Evolutionary conservation across 2,797 vertebrate species (phyloP), one percentile per base, ranked within the genome.

Genomic region (Ambastaia sidthimunki): DNA sequence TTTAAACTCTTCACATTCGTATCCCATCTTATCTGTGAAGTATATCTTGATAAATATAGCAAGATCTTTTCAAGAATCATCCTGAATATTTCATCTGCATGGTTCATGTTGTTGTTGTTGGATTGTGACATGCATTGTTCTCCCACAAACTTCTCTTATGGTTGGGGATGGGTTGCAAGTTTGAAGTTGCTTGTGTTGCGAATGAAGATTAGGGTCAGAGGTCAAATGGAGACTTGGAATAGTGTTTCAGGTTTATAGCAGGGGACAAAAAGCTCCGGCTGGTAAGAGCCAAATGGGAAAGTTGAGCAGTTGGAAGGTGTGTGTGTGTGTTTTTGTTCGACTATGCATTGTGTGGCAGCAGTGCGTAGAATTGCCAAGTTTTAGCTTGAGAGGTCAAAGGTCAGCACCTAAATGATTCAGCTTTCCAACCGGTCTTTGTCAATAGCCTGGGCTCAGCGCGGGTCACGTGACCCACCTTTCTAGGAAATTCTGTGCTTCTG

Each of bases 351-450:
- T 59, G 12, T 66, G 16, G 57, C 65, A 13, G 34, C 44, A 28
- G 31, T 4, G 21, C 50, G 7, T 62, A 25, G 13, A 74, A 74
- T 73, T 19, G 62, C 19, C 52, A 23, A 34, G 62, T 78, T 80
- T 34, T 66, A 21, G 57, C 70, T 50, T 50, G 18, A 5, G 11
- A 76, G 82, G 34, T 81, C 72, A 81, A 21, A 83, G 79, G 67
- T 81, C 80, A 78, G 73, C 68, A 34, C 63, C 41, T 52, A 69
- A 85, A 81, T 74, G 55, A 21, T 76, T 76, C 23, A 69, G 65
- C 15, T 83, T 85, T 83, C 63, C 57, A 69, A 76, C 72, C 66
- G 54, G 52, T 66, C 54, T 81, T 81, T 81, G 71, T 83, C 55
- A 81, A 62, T 66, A 78, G 50, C 25, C 4, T n/a, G 54, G 48